These are phyloP conservation scores for Frieseomelitta varia DNA, from an alignment of 1,140 invertebrate genomes.

Conservation along the genomic window DNA sequence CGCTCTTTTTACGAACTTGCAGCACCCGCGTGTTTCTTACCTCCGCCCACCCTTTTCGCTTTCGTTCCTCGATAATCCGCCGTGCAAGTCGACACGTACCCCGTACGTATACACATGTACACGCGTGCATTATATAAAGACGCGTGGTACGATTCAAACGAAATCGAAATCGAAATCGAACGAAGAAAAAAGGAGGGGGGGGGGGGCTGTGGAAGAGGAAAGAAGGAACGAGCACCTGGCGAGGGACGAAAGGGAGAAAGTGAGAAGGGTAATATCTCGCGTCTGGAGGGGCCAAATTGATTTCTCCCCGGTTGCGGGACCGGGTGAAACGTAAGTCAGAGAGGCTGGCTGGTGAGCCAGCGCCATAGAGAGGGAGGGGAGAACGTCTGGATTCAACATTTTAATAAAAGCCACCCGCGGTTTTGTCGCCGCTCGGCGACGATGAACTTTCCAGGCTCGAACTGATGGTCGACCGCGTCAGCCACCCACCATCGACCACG, in stretches of 20 bases:
- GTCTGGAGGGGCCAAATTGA: slow-evolving; percentile 64
- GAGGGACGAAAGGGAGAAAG: background rate
- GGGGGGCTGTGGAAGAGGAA: no score
- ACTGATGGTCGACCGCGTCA: slow-evolving; percentile 7
- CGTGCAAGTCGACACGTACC: slow-evolving; percentile 56
- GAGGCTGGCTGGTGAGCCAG: background rate
- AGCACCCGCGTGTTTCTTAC: background rate
- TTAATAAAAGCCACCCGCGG: slow-evolving; percentile 74
- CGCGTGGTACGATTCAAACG: slow-evolving; percentile 26
- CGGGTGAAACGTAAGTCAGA: background rate
- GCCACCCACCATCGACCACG: background rate
- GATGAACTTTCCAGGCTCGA: slow-evolving; percentile 51
- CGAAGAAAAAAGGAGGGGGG: background rate
- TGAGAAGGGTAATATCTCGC: slow-evolving; percentile 49
- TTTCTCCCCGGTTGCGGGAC: slow-evolving; percentile 45
- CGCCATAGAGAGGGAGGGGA: background rate
- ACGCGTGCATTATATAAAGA: background rate
- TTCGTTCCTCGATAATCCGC: slow-evolving; percentile 56
- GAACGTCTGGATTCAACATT: slow-evolving; percentile 68
- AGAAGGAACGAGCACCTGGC: background rate
- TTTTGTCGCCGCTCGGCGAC: slow-evolving; percentile 66
- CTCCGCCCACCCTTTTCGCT: background rate
- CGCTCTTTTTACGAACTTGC: slow-evolving; percentile 31
- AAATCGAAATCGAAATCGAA: slow-evolving; percentile 64
- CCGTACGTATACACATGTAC: background rate